Percentiles rank a stretch among this genome's conserved stretches.
These are phyloP conservation scores for Lepus americanus DNA, from an alignment of 2,113 vertebrate genomes.

Conservation along the genomic window DNA sequence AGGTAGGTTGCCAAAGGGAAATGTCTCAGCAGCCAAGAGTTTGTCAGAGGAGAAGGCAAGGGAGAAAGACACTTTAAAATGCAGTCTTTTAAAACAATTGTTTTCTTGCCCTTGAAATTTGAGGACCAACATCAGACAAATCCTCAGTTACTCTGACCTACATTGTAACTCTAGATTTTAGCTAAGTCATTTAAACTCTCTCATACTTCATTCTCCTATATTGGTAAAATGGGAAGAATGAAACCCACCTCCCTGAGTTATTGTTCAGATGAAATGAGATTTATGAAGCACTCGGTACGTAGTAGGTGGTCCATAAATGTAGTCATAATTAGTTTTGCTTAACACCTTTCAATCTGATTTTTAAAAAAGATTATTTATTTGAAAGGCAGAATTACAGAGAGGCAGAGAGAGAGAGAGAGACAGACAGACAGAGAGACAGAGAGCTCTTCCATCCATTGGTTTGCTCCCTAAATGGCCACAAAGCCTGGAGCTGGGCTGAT, in stretches of 20 bases:
- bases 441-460: too few relatives aligned
- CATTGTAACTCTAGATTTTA: background rate
- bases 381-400: too few relatives aligned
- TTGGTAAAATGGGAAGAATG: background rate
- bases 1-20: background rate
- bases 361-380: too few relatives aligned
- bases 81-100: background rate
- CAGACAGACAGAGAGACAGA: too few relatives aligned
- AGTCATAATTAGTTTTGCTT: background rate
- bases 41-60: background rate
- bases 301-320: background rate
- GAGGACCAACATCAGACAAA: background rate
- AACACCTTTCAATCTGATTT: background rate
- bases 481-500: too few relatives aligned
- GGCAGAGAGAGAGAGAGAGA: too few relatives aligned
- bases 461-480: too few relatives aligned
- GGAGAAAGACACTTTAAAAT: conserved; percentile 14
- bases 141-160: background rate
- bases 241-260: background rate
- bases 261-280: background rate
- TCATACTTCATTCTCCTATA: background rate
- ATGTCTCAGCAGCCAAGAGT: background rate
- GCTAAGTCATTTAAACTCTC: background rate
- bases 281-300: background rate
- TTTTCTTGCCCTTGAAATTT: background rate